Conservation (phyloP, 1,140 invertebrate species). For the Bombus huntii region DNA sequence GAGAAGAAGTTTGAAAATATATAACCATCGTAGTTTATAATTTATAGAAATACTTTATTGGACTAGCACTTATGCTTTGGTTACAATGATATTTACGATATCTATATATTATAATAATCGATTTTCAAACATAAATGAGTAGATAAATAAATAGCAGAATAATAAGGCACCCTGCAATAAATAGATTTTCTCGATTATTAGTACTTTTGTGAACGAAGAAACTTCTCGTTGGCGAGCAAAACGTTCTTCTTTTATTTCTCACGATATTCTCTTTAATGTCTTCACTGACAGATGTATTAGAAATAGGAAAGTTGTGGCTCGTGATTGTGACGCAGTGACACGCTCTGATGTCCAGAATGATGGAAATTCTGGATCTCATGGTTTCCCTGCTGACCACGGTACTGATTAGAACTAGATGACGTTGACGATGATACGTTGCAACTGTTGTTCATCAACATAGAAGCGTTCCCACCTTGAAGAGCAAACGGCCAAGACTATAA, state of each 20-base stretch:
- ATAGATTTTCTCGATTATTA: constrained; percentile 38
- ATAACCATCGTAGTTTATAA: background rate
- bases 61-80: constrained; percentile 66
- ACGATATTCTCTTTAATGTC: background rate
- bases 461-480: constrained; percentile 67
- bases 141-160: constrained; percentile 62
- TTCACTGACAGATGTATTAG: constrained; percentile 51
- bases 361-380: constrained; percentile 72
- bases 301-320: constrained; percentile 75
- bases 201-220: background rate
- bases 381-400: constrained; percentile 67
- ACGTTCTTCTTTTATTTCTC: background rate
- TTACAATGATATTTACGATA: constrained; percentile 49
- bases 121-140: constrained; percentile 31
- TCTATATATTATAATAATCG: constrained; percentile 17
- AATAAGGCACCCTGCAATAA: constrained; percentile 67
- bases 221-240: background rate
- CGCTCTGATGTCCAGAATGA: constrained; percentile 69
- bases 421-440: constrained; percentile 74
- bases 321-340: constrained; percentile 69
- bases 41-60: constrained; percentile 61
- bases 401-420: constrained; percentile 69
- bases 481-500: constrained; percentile 79
- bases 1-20: background rate
- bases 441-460: constrained; percentile 75